These are phyloP conservation scores for Apomyelois bistriatella DNA, from an alignment of 2,888 invertebrate species.

Conservation along the genomic window DNA sequence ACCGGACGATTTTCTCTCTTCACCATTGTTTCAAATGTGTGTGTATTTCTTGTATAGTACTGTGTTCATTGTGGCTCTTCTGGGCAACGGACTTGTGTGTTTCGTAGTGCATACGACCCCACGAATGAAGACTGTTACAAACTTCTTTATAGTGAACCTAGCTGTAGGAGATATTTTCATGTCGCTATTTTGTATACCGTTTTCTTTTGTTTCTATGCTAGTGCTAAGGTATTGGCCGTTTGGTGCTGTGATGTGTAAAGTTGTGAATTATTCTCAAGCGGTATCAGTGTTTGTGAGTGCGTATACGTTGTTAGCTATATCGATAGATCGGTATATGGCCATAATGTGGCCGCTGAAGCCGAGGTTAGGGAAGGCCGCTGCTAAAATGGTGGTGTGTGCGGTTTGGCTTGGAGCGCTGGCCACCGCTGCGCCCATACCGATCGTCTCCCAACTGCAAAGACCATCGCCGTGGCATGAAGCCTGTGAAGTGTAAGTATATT, in stretches of 20 bases:
- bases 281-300: conserved; percentile 91
- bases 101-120: conserved; percentile 91
- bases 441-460: conserved; percentile 84
- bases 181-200: conserved; percentile 94
- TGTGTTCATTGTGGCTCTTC: conserved; percentile 84
- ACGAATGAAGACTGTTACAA: conserved; percentile 95
- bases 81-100: conserved; percentile 91
- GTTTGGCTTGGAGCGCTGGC: conserved; percentile 89
- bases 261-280: conserved; percentile 91
- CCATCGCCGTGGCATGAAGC: conserved; percentile 81
- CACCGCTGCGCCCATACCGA: conserved; percentile 89
- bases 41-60: conserved; percentile 86
- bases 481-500: conserved; percentile 82
- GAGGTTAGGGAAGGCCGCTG: conserved; percentile 85
- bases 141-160: conserved; percentile 93
- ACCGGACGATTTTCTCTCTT: conserved; percentile 51
- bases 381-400: conserved; percentile 83
- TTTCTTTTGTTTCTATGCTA: conserved; percentile 90
- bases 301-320: conserved; percentile 94
- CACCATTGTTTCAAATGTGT: conserved; percentile 81
- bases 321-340: conserved; percentile 93
- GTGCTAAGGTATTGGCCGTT: conserved; percentile 94
- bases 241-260: conserved; percentile 88
- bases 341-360: conserved; percentile 93
- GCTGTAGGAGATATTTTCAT: conserved; percentile 94